Base-by-base conservation (phyloP, 2,797 vertebrate genomes). In the Lycodopsis pacificus region DNA sequence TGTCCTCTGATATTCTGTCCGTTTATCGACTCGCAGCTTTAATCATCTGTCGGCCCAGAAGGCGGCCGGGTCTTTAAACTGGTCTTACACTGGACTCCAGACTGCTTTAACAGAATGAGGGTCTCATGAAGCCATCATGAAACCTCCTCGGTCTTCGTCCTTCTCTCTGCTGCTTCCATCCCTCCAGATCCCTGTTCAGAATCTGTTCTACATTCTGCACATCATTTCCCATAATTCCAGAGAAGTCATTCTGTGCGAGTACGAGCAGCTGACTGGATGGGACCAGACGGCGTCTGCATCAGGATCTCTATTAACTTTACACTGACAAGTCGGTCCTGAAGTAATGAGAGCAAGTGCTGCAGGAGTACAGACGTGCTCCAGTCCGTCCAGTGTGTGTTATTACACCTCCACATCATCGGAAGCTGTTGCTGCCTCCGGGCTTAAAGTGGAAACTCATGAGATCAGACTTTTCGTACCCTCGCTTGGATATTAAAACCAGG, bases 1-100 rank as follows among this genome's bases (percentile, higher is more conserved):
- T 5, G 64, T 79, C 73, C 73, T 72, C 70, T 68, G 65, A 82
- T 76, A 20, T 82, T 72, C 77, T 78, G 68, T 53, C 56, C 80
- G 65, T 89, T 89, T 85, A 84, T 82, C 7, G 42, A 72, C 67
- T 72, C 67, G 0, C 71, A 51, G 74, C 80, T 86, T 84, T 88
- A 84, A 89, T 88, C 71, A 88, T 58, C 72, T 36, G 27, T 27
- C 71, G 36, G 3, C 63, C 40, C 7, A 4, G 44, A 61, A 76
- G 3, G 27, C 1, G 1, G 20, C 57, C 0, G 25, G 63, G 0
- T 81, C 63, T 65, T 65, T 81, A 87, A 88, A 73, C 77, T 78
- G 79, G n/a, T 79, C 85, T 81, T 63, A 71, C 83, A 76, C 71
- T 76, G 1, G 14, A 64, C 58, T 75, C 57, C 38, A 5, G 42